Percentiles rank a stretch among this genome's conserved stretches.
Conservation (phyloP, 1,140 invertebrate genomes). For the Heliconius nattereri region DNA sequence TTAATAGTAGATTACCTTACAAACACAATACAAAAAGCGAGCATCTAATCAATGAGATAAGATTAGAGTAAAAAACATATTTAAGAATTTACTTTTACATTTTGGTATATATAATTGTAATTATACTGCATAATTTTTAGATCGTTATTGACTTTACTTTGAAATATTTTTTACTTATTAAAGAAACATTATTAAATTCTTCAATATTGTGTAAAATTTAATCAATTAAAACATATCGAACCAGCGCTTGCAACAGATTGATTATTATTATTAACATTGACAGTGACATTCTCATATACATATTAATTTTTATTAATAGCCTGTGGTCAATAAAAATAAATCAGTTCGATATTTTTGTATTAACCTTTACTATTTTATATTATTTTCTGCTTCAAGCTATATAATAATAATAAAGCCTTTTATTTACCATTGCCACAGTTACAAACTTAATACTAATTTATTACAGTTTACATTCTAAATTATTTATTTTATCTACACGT, state of each 20-base stretch:
- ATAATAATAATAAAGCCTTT: too few relatives aligned
- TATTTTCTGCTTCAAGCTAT: too few relatives aligned
- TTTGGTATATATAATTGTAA: slow-evolving; percentile 24
- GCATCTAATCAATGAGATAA: slow-evolving; percentile 61
- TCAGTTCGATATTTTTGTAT: neutral
- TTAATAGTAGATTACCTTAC: slow-evolving; percentile 45
- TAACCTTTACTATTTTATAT: neutral
- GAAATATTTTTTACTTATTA: slow-evolving; percentile 26
- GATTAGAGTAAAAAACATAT: slow-evolving; percentile 35
- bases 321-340: neutral
- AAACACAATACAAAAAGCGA: slow-evolving; percentile 42
- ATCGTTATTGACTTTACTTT: slow-evolving; percentile 12
- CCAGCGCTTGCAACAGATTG: slow-evolving; percentile 32
- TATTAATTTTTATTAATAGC: neutral
- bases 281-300: slow-evolving; percentile 32
- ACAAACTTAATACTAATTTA: too few relatives aligned
- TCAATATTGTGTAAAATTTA: slow-evolving; percentile 31
- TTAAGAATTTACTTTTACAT: slow-evolving; percentile 29
- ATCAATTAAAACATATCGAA: slow-evolving; percentile 36
- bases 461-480: too few relatives aligned
- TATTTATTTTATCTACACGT: too few relatives aligned
- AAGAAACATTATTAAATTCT: slow-evolving; percentile 23
- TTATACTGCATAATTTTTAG: neutral
- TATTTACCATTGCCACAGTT: too few relatives aligned
- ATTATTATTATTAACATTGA: slow-evolving; percentile 28